phyloP scores from a whole-genome alignment of 2,113 vertebrate genomes.

The Hippocampus abdominalis region DNA sequence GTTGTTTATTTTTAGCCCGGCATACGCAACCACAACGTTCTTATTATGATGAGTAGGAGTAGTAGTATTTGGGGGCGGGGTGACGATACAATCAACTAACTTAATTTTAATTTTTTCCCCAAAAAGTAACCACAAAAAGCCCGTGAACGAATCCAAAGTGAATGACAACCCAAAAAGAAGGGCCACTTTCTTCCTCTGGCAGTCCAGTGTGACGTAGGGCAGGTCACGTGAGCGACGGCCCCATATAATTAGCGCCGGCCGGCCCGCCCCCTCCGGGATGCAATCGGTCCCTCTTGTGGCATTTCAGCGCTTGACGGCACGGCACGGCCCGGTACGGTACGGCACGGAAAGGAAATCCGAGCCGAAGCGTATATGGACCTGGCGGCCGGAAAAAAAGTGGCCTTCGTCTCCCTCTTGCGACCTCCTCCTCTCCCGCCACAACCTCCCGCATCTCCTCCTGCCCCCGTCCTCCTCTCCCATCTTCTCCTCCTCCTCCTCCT shows the following conservation, averaged over 20 bases:
- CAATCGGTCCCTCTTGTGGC: slow-evolving; percentile 69
- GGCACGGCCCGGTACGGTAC: neutral
- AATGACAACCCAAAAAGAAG: neutral
- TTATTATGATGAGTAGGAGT: too few species aligned
- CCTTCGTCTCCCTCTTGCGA: slow-evolving; percentile 41
- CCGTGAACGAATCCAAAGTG: neutral
- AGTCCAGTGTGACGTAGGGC: slow-evolving; percentile 73
- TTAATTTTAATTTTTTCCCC: too few species aligned
- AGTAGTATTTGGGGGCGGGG: too few species aligned
- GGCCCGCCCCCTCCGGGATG: slow-evolving; percentile 83
- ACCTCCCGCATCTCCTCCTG: slow-evolving; percentile 39
- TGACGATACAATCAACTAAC: too few species aligned
- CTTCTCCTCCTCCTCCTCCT: slow-evolving; percentile 44
- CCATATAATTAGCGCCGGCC: slow-evolving; percentile 73
- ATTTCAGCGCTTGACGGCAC: slow-evolving; percentile 31
- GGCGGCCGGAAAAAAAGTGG: slow-evolving; percentile 28
- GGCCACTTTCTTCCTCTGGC: slow-evolving; percentile 14
- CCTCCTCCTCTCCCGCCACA: slow-evolving; percentile 49
- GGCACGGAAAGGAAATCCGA: neutral
- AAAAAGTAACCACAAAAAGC: neutral
- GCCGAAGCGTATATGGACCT: slow-evolving; percentile 63
- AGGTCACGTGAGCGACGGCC: slow-evolving; percentile 79
- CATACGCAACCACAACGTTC: too few species aligned
- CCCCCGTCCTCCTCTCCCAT: slow-evolving; percentile 25
- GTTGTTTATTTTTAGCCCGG: too few species aligned